Conservation (phyloP, 2,113 vertebrate genomes). For the Fulmarus glacialis region DNA sequence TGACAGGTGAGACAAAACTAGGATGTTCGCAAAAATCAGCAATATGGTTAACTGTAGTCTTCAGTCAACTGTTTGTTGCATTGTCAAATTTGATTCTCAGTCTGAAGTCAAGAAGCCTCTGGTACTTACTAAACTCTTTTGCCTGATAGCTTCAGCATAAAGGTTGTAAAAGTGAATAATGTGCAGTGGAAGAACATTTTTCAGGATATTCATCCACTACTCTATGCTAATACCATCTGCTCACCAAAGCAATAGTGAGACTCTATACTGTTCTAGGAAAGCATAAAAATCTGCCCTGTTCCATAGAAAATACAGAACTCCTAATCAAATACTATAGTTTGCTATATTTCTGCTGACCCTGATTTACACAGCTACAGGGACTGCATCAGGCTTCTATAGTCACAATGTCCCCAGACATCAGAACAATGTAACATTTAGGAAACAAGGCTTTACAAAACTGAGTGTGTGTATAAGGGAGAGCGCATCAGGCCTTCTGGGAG, state of each 20-base stretch:
- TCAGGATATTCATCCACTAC: background rate
- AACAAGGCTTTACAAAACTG: background rate
- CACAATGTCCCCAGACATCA: background rate
- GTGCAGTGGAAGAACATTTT: background rate
- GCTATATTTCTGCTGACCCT: background rate
- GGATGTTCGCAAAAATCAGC: background rate
- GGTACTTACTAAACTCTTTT: background rate
- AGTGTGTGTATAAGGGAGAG: background rate
- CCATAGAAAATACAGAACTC: background rate
- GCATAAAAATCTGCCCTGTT: background rate
- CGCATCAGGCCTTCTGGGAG: background rate
- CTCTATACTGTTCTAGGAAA: background rate
- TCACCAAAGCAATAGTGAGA: background rate
- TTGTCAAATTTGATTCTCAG: background rate
- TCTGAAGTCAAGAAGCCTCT: background rate
- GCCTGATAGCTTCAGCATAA: background rate
- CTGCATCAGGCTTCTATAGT: no score
- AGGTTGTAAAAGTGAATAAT: background rate
- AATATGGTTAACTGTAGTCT: background rate
- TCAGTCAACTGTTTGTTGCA: background rate
- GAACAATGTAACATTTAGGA: background rate
- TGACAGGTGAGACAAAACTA: background rate
- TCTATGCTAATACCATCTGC: background rate
- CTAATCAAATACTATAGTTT: background rate
- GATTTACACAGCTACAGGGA: background rate